Evolutionary conservation across 1,140 invertebrate species (phyloP).

Genomic region (Babylonia areolata): DNA sequence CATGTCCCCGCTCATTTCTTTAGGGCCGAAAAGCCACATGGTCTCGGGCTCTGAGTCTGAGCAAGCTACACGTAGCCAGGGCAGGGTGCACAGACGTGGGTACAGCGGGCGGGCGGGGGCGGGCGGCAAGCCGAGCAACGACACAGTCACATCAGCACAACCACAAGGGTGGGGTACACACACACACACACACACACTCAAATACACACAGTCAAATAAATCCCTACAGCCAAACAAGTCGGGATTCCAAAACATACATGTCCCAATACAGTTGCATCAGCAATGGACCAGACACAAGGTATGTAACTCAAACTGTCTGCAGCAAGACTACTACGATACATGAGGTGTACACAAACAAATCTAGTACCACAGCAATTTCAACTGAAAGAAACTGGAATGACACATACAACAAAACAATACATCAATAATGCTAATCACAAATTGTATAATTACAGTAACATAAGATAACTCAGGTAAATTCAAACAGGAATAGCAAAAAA

Average conservation of each 20-base stretch:
- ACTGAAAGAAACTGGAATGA: neutral
- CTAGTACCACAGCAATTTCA: neutral
- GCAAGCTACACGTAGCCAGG: conserved; percentile 27
- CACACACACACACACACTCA: conserved; percentile 19
- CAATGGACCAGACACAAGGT: too few relatives aligned
- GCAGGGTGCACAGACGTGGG: neutral
- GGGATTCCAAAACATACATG: too few relatives aligned
- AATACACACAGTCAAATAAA: neutral
- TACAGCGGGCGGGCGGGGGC: conserved; percentile 7
- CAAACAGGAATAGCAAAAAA: neutral
- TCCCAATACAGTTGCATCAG: too few relatives aligned
- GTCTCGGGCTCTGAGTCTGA: conserved; percentile 31
- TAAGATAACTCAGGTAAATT: neutral
- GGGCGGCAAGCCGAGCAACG: conserved; percentile 35
- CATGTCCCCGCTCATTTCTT: neutral
- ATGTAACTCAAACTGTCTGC: too few relatives aligned
- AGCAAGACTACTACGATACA: too few relatives aligned
- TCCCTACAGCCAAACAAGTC: too few relatives aligned
- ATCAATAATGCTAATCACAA: neutral
- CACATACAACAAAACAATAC: too few relatives aligned
- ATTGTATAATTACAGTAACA: neutral
- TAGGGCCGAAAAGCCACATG: conserved; percentile 2
- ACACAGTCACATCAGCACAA: conserved; percentile 17
- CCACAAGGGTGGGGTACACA: conserved; percentile 21
- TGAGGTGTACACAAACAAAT: too few relatives aligned